Base-by-base conservation (phyloP, 2,888 invertebrate species). In the Pammene fasciana region DNA sequence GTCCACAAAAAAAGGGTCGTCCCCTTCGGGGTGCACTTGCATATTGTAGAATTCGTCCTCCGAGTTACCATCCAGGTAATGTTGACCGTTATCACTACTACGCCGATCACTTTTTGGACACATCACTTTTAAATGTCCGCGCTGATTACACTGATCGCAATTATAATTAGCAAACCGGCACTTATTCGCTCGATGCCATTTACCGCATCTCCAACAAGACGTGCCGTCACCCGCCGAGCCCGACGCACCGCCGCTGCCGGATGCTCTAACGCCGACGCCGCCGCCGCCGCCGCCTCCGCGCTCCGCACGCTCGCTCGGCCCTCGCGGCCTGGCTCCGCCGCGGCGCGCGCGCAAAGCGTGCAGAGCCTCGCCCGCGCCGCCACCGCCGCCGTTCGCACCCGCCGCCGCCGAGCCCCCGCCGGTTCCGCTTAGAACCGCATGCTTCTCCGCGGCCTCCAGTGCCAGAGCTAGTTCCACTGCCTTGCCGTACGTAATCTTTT, bases 371-470 rank as follows among this genome's bases (percentile, higher is more conserved):
- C 72, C 60, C 61, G 41, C 67, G 13, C 26, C 56, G 50, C 38
- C 46, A 50, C n/a, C 16, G 46, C 13, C 16, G 62, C 71, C 54
- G 70, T 13, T 43, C 11, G 11, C 13, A 43, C 43, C 50, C 14
- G 46, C 13, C 16, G 62, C 71, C 54, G 70, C 26, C 52, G 66
- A 43, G 43, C 43, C 43, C 61, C 48, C 57, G 56, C 56, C 70
- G 38, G 36, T 46, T 43, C 65, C 76, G 72, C 74, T 73, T 60
- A 67, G 68, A 65, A 71, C 75, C 41, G 78, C 76, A 55, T 76
- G 75, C 68, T 60, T 66, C 34, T 74, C 75, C 14, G 77, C 78
- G 2, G 77, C 76, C 73, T 78, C 78, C 52, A 78, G 66, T 11
- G 75, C 72, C 67, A 73, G 54, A 18, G 75, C 76, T 14, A 76